phyloP scores from a whole-genome alignment of 2,888 invertebrate species.

The Pristionchus japonicus region DNA sequence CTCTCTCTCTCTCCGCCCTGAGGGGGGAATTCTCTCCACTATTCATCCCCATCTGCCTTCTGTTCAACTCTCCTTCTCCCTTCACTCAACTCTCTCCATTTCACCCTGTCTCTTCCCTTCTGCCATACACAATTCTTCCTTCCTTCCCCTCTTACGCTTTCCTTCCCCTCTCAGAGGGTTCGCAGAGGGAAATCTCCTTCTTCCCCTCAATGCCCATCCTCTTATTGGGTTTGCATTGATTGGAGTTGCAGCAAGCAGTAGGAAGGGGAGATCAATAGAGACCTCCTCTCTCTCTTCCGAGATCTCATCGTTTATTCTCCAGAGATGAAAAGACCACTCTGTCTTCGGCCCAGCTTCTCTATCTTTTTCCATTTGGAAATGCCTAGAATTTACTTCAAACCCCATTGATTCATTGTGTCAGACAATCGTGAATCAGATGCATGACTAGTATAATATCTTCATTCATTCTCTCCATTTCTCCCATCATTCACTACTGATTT shows the following conservation, averaged over 20 bases:
- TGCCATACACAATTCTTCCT: neutral
- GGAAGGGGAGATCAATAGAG: neutral
- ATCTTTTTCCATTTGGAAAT: neutral
- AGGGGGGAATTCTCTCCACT: neutral
- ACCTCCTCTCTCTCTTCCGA: neutral
- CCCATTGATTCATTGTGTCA: neutral
- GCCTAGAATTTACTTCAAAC: neutral
- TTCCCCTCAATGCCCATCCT: neutral
- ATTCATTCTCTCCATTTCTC: no score
- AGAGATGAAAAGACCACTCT: neutral
- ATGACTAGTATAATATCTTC: neutral
- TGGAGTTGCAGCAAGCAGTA: neutral
- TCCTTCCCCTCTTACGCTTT: neutral
- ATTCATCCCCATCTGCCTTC: neutral
- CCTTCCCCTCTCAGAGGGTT: slow-evolving; percentile 3
- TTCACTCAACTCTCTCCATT: neutral
- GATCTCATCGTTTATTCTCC: neutral
- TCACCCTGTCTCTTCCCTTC: neutral
- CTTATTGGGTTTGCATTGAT: slow-evolving; percentile 36
- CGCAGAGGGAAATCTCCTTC: neutral
- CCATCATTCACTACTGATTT: neutral
- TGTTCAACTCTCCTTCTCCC: slow-evolving; percentile 16
- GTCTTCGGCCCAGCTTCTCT: neutral
- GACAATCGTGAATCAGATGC: neutral
- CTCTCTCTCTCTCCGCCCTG: neutral